A percentile compares a stretch with the other conserved stretches of the same genome.
Conservation (phyloP, 2,797 vertebrate species). For the Phataginus tricuspis region DNA sequence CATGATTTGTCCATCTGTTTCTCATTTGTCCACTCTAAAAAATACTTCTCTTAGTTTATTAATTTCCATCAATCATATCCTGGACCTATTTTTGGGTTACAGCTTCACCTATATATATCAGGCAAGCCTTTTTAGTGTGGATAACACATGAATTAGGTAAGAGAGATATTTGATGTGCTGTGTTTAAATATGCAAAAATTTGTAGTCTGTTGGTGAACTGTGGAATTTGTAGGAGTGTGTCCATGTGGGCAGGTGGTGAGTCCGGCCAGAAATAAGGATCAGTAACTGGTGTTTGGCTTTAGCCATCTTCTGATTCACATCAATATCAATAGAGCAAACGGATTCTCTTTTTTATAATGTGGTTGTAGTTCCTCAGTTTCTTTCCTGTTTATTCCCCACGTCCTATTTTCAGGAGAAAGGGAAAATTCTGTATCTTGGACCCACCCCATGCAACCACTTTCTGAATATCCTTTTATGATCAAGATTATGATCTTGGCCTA, state of each 20-base stretch:
- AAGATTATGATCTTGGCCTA: background rate
- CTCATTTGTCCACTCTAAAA: background rate
- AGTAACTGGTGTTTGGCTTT: background rate
- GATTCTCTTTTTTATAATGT: background rate
- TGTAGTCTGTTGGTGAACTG: background rate
- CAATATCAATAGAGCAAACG: background rate
- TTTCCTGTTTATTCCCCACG: background rate
- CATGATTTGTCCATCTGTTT: background rate
- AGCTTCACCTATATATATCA: background rate
- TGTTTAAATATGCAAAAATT: background rate
- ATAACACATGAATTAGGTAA: background rate
- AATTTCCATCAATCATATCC: background rate
- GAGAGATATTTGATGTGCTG: background rate
- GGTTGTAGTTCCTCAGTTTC: conserved; percentile 11
- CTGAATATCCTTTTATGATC: background rate
- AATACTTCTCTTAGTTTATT: background rate
- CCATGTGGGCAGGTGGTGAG: background rate
- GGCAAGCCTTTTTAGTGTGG: background rate
- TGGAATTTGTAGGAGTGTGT: background rate
- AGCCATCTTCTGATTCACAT: background rate
- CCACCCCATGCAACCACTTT: background rate
- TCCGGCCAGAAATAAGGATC: background rate
- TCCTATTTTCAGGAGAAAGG: background rate
- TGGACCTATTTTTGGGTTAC: background rate
- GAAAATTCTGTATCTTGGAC: background rate